phyloP scores from a whole-genome alignment of 2,113 vertebrate genomes.

The Oreochromis spilurus region DNA sequence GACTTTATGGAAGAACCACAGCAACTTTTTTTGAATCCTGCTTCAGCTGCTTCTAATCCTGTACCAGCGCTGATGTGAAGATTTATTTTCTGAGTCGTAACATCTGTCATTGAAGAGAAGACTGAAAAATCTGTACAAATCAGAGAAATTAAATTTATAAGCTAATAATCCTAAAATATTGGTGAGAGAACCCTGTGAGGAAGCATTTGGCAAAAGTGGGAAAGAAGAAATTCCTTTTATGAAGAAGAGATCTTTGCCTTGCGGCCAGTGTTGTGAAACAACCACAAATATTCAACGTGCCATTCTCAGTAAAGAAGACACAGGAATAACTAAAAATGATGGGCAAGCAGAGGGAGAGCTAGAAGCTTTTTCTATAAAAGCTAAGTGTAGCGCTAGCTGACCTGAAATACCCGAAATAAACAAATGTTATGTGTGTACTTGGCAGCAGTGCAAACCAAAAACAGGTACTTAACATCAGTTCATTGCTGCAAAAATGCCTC shows the following conservation, averaged over 20 bases:
- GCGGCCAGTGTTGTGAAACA: background rate
- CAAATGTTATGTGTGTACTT: background rate
- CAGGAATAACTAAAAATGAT: background rate
- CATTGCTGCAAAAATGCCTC: background rate
- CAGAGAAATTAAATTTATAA: background rate
- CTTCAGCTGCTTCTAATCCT: background rate
- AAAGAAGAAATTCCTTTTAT: background rate
- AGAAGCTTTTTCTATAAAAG: background rate
- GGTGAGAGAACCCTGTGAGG: background rate
- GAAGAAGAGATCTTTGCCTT: background rate
- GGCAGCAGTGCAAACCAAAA: background rate
- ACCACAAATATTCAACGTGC: background rate
- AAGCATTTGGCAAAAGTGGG: background rate
- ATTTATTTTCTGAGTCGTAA: background rate
- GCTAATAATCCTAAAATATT: background rate
- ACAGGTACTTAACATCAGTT: background rate
- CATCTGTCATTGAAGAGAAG: background rate
- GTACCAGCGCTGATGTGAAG: background rate
- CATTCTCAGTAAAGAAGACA: background rate
- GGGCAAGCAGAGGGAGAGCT: background rate
- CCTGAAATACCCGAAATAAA: background rate
- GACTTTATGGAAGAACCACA: background rate
- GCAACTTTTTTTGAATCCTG: background rate
- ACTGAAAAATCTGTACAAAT: background rate
- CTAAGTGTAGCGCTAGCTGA: background rate